phyloP scores from a whole-genome alignment of 2,113 vertebrate genomes.

The Anguilla rostrata region DNA sequence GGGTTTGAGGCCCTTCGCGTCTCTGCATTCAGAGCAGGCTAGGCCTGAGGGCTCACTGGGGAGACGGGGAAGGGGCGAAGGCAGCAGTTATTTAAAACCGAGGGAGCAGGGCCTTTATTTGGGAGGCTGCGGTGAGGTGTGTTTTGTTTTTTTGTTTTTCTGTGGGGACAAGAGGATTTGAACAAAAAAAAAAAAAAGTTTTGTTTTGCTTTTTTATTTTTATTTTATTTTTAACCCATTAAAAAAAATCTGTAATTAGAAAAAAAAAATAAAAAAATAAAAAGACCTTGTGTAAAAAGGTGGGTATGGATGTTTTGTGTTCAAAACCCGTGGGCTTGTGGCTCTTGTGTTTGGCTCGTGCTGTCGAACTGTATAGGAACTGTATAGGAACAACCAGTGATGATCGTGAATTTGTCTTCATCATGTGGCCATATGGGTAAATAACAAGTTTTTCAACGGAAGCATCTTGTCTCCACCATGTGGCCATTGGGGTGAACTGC shows the following conservation, averaged over 20 bases:
- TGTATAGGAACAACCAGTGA: too few relatives aligned
- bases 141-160: constrained; percentile 31
- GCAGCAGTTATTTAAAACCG: constrained; percentile 58
- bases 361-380: too few relatives aligned
- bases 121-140: constrained; percentile 59
- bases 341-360: too few relatives aligned
- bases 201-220: constrained; percentile 67
- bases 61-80: constrained; percentile 42
- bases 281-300: constrained; percentile 77
- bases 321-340: too few relatives aligned
- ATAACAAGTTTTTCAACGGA: not conserved
- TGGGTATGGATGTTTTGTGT: not conserved
- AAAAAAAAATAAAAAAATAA: constrained; percentile 59
- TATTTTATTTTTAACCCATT: constrained; percentile 77
- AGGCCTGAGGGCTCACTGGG: constrained; percentile 51
- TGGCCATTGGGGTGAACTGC: not conserved
- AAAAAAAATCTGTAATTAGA: constrained; percentile 72
- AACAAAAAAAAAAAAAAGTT: constrained; percentile 46
- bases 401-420: not conserved
- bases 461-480: not conserved
- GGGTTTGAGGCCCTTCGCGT: not conserved
- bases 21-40: constrained; percentile 61
- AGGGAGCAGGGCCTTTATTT: constrained; percentile 56
- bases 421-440: not conserved
- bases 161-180: constrained; percentile 48